Conservation (phyloP, 2,888 invertebrate genomes). For the Eilema griseolum region DNA sequence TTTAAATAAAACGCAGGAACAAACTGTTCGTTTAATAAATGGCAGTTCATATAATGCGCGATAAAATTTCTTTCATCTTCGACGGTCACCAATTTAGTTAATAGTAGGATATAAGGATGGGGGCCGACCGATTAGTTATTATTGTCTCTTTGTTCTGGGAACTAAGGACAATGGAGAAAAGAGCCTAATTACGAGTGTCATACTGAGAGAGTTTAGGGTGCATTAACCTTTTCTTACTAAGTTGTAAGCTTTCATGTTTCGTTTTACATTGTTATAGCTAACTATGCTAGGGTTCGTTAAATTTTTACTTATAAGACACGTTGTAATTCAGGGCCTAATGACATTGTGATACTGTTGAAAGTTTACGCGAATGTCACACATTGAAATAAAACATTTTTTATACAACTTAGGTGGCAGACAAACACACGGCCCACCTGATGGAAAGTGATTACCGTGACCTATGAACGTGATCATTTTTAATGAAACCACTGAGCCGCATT, state of each 20-base stretch:
- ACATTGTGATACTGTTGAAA: no score
- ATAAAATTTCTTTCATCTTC: conserved; percentile 29
- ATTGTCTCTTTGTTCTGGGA: conserved; percentile 71
- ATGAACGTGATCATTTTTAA: no score
- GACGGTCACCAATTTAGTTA: conserved; percentile 68
- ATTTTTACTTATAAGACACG: neutral
- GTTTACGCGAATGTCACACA: no score
- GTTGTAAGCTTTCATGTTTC: neutral
- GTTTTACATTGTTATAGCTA: neutral
- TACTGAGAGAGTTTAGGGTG: conserved; percentile 62
- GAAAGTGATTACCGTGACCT: no score
- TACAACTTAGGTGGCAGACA: no score
- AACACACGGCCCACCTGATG: no score
- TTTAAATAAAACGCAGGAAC: neutral
- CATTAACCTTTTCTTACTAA: conserved; percentile 49
- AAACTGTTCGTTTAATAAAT: neutral
- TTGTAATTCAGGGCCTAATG: neutral
- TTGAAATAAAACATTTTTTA: no score
- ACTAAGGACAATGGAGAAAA: conserved; percentile 73
- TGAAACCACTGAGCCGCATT: no score
- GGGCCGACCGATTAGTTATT: conserved; percentile 67
- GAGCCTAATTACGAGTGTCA: conserved; percentile 69
- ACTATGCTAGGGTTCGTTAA: neutral
- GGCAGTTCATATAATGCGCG: neutral
- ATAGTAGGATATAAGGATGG: conserved; percentile 62